These are phyloP conservation scores for Rhipidura dahli DNA, from an alignment of 2,113 vertebrate species.

Conservation along the genomic window DNA sequence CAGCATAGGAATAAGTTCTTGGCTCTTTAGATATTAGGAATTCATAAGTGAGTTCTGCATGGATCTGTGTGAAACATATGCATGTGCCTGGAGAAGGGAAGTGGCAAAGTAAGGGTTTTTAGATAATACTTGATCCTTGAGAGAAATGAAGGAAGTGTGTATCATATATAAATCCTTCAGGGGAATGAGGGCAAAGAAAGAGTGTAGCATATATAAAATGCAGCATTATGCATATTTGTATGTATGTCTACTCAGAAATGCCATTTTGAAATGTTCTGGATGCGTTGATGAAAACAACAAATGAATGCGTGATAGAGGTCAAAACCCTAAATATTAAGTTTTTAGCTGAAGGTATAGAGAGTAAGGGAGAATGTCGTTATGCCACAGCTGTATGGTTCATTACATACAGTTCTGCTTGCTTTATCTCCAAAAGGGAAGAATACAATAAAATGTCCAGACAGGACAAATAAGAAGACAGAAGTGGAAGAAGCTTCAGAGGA, in stretches of 20 bases:
- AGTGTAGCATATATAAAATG: background rate
- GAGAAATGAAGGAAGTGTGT: background rate
- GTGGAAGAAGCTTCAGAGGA: background rate
- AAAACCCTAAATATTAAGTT: background rate
- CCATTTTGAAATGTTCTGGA: background rate
- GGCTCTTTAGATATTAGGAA: background rate
- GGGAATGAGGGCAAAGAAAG: background rate
- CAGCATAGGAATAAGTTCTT: background rate
- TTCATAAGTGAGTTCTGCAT: background rate
- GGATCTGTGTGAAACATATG: background rate
- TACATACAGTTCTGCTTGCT: background rate
- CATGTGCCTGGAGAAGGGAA: background rate
- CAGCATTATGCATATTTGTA: background rate
- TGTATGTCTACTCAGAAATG: background rate
- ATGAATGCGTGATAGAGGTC: background rate
- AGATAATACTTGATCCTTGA: background rate
- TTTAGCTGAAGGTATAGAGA: background rate
- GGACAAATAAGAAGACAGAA: background rate
- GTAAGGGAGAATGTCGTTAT: background rate
- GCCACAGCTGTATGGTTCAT: background rate
- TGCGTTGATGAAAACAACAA: background rate
- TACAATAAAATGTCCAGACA: background rate
- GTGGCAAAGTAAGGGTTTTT: background rate
- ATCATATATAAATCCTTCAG: background rate
- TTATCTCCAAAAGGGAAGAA: background rate